A percentile compares a stretch with the other conserved stretches of the same genome.
Conservation (phyloP, 64 coral and sea anemone genomes). For the Stichodactyla mertensii region DNA sequence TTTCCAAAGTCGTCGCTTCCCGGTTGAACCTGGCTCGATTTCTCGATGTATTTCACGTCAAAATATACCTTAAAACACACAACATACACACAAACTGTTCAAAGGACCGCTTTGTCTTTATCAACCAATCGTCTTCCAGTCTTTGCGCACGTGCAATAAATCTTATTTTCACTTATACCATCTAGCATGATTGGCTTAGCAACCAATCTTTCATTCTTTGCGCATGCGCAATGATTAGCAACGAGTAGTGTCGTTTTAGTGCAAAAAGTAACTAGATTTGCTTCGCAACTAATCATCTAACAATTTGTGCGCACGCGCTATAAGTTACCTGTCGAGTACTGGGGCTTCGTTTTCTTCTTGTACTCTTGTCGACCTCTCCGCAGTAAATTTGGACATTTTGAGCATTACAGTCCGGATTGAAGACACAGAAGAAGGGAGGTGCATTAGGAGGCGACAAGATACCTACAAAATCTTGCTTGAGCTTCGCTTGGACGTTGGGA, state of each 20-base stretch:
- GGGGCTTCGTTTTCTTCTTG: conserved; percentile 23
- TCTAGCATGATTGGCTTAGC: no score
- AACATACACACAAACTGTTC: background rate
- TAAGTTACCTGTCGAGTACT: background rate
- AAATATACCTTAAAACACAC: conserved; percentile 1
- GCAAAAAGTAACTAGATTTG: no score
- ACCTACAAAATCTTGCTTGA: conserved; percentile 7
- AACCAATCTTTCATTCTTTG: no score
- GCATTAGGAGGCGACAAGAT: background rate
- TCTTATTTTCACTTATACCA: no score
- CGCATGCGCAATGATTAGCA: no score
- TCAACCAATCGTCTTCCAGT: background rate
- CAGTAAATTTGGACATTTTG: conserved; percentile 18
- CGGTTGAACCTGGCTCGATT: background rate
- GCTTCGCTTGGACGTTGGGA: conserved; percentile 14
- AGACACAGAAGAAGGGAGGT: background rate
- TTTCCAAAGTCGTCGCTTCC: conserved; percentile 1
- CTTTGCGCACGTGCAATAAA: no score
- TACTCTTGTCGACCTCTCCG: background rate
- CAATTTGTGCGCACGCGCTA: background rate
- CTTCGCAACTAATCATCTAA: background rate
- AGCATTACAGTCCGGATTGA: background rate
- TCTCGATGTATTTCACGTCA: background rate
- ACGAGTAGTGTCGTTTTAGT: no score
- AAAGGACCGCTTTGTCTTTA: background rate